Base-by-base conservation (phyloP, 2,888 invertebrate genomes). In the Oligia strigilis region DNA sequence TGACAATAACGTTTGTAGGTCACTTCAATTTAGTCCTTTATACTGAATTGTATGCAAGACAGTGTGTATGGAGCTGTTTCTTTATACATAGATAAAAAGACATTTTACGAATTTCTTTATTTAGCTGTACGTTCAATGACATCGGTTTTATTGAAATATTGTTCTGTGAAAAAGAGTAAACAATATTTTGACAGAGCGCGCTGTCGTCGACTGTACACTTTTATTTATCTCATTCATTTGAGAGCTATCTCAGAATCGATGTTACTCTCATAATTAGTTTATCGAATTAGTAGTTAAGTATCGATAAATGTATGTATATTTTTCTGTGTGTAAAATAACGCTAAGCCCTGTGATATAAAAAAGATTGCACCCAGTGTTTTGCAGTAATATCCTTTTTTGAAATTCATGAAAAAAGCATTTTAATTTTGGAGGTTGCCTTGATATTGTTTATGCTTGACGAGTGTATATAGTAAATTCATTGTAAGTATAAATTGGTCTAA, bases 291-390 rank as follows among this genome's bases (percentile, higher is more conserved):
- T 85, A 87, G 67, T 90, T 43, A 91, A 92, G 89, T 84, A 90
- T 88, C 82, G 79, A 88, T 89, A 87, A 88, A 84, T 90, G 84
- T 90, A 89, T 91, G 89, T 93, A 93, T 93, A 92, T 93, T 92
- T 93, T 93, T 92, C 90, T 90, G 92, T 92, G 93, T 93, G 92
- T 93, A 90, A 89, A 88, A 84, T 91, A 91, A 91, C 87, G 91
- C 92, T 94, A 93, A 94, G 94, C 90, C 93, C 94, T 95, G 95
- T 95, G 95, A 95, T 95, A 95, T 92, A 91, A 91, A 90, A 82
- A 81, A 83, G 80, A 90, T 92, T 93, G 94, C 94, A 94, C 94
- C 93, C 93, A 92, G 91, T 83, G 87, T 91, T 92, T 92, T 91
- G 87, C 90, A 88, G 87, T 84, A 82, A 84, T 77, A 85, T 90